Conservation (phyloP, 2,797 vertebrate species). For the Leucoraja ocellata region DNA sequence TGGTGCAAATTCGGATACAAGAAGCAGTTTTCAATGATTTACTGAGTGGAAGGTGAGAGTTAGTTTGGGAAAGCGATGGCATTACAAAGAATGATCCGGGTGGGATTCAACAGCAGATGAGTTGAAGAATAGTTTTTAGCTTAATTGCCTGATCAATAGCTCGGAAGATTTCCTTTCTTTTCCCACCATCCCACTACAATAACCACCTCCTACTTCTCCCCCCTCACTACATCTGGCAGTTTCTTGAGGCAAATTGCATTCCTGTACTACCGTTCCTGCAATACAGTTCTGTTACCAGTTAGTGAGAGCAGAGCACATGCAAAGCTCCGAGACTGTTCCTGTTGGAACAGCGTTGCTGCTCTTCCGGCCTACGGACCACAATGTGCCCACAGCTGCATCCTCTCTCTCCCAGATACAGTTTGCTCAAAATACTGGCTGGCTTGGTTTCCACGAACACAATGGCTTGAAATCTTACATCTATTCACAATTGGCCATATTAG, state of each 20-base stretch:
- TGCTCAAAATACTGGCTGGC: not conserved
- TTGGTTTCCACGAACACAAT: not conserved
- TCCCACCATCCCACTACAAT: no score
- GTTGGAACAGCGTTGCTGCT: not conserved
- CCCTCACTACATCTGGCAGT: not conserved
- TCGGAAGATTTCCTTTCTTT: not conserved
- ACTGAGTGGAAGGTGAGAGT: not conserved
- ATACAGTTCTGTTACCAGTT: not conserved
- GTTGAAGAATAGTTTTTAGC: not conserved
- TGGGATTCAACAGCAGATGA: not conserved
- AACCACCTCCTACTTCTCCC: no score
- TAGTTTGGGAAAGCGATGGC: not conserved
- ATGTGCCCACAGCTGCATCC: conserved; percentile 18
- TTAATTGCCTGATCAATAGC: not conserved
- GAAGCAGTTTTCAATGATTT: not conserved
- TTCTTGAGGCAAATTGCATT: not conserved
- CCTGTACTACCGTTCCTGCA: not conserved
- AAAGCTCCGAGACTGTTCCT: not conserved
- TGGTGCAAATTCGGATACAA: not conserved
- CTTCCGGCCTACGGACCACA: conserved; percentile 5
- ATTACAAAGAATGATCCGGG: not conserved
- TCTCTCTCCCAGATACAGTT: not conserved
- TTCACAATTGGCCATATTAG: not conserved
- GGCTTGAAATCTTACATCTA: not conserved
- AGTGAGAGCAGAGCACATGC: not conserved